phyloP scores from a whole-genome alignment of 2,888 invertebrate species.

The Hedya salicella region DNA sequence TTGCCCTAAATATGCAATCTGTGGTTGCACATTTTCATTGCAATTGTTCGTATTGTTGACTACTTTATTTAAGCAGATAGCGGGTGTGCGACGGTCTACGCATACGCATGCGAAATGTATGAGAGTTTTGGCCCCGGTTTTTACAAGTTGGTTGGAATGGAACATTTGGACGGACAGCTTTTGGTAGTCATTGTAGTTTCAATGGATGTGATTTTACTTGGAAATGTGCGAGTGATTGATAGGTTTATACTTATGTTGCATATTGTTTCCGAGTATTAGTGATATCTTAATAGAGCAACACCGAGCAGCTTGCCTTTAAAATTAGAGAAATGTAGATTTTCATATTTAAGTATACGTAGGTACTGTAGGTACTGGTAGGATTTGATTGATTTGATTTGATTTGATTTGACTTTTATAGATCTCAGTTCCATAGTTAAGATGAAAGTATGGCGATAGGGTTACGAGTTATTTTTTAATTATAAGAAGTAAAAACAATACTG shows the following conservation, averaged over 20 bases:
- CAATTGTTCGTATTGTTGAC: conserved; percentile 42
- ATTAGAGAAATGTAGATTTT: neutral
- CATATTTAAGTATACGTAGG: no score
- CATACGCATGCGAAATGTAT: neutral
- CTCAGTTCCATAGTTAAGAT: no score
- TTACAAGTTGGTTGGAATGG: conserved; percentile 9
- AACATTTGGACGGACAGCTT: conserved; percentile 44
- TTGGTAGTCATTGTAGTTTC: conserved; percentile 20
- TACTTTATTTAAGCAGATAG: conserved; percentile 10
- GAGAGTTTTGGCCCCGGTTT: neutral
- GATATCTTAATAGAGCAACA: conserved; percentile 1
- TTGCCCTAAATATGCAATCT: conserved; percentile 45
- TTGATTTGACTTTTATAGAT: no score
- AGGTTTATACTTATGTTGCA: conserved; percentile 27
- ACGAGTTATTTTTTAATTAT: no score
- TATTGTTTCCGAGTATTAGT: conserved; percentile 26
- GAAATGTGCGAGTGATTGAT: conserved; percentile 40
- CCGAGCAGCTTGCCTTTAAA: conserved; percentile 2
- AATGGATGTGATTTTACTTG: conserved; percentile 33
- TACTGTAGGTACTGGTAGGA: no score
- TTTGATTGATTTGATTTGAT: no score
- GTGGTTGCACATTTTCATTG: conserved; percentile 55
- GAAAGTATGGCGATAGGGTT: no score
- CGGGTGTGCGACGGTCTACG: neutral
- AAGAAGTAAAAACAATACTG: no score